Base-by-base conservation (phyloP, 2,888 invertebrate species). In the Chrysolina haemoptera region DNA sequence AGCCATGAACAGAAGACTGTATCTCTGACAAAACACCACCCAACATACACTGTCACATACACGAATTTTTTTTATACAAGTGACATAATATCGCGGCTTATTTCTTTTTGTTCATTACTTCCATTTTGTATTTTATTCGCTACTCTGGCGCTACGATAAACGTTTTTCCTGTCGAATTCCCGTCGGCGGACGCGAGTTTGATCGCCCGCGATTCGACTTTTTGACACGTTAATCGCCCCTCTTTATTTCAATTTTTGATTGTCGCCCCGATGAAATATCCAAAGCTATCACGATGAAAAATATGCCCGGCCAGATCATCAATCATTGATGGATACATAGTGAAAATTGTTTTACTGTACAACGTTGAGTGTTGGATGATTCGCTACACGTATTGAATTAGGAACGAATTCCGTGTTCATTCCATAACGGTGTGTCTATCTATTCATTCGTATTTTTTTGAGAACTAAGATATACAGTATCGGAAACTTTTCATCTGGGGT, bases 161-260 rank as follows among this genome's bases (percentile, higher is more conserved):
- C 43, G 70, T 22, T 62, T 70, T 53, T 65, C 48, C 55, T 65
- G 70, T 64, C 70, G 27, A 22, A 16, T 35, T 35, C 63, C 53
- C 40, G 62, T 18, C 14, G 43, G 22, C 18, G 20, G 46, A 48
- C 12, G 22, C 40, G 40, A 35, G 35, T 63, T 27, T 70, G 27
- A 63, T 62, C 2, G 70, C 35, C 18, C 16, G 35, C 18, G 14
- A 55, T 70, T 65, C 65, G 27, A 53, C 40, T 64, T 70, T 70
- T 68, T 68, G 68, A 68, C 68, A 62, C 72, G 62, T 73, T 73
- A 76, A 79, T 79, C 74, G 68, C 53, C 66, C 67, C 64, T 71
- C 65, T 70, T 63, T 71, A 50, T 18, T 53, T 53, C 55, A 27
- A 63, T 48, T 73, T 73, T 70, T 10, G 41, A 70, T 64, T 65